Evolutionary conservation across 2,888 invertebrate species (phyloP), one percentile per base, ranked within the genome.

Genomic region (Blastobasis adustella): DNA sequence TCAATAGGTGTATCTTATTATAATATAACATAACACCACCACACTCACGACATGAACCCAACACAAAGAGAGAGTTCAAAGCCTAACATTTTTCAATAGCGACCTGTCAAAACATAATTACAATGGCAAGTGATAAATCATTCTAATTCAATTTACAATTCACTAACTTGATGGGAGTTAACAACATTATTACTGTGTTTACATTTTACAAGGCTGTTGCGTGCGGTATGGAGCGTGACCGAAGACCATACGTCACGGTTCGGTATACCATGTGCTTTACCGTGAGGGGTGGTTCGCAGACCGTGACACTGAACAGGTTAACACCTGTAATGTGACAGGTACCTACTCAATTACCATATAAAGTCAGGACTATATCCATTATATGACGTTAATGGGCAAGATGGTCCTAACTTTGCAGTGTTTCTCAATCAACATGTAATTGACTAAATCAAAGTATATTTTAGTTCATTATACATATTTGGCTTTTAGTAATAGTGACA

Each of bases 191-290:
- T 49, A 49, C 46, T 9, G 41, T 48, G 45, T 42, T 36, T 23
- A 47, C 7, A 8, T 9, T 70, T 79, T 76, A 75, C 71, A 76
- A 69, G 80, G 64, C 62, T 57, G 61, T 78, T 76, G 77, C 79
- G 79, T 82, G 73, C 75, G 60, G 69, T 79, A 79, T 76, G 66
- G 71, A 76, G 56, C 80, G 70, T 80, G 76, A 79, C 76, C 65
- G 58, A 62, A 52, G 61, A 57, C 63, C 67, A 49, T 54, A 53
- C 59, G 58, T 58, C 55, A 60, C 60, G 75, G 65, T 67, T 59
- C 49, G 57, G 54, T 66, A 46, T 51, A 46, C 46, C 46, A 46
- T 37, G 63, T 55, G 62, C 46, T 38, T 10, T 41, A 44, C 23
- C 41, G 5, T 50, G 42, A 23, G 23, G 53, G 54, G 53, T 55